Evolutionary conservation across 2,888 invertebrate species (phyloP), one percentile per base, ranked within the genome.

Genomic region (Drosophila monieri): DNA sequence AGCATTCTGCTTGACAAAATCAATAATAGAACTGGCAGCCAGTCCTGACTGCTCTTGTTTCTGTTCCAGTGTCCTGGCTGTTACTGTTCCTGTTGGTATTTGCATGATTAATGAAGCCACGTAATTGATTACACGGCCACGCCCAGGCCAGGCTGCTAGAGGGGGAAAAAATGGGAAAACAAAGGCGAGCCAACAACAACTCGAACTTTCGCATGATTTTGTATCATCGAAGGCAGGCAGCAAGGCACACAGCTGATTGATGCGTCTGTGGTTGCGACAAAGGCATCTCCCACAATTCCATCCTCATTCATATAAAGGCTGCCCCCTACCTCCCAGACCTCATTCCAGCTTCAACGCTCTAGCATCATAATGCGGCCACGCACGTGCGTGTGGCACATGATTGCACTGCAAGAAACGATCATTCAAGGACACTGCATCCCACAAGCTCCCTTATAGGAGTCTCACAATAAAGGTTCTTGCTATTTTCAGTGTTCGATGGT

Each of bases 41-140:
- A 47, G 55, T 52, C 32, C 35, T 46, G n/a, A 15, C 52, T 37
- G 68, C 59, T 67, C 46, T 56, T 56, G 65, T 51, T 65, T 39
- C 62, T 49, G 51, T 27, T 23, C 27, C 43, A 6, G 30, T 25
- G 55, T 30, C 46, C 35, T 25, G 15, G 12, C 23, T 46, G 32
- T 30, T 52, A 43, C 47, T 44, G 65, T 62, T 71, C 51, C 51
- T 62, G 65, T 41, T 70, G 70, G 69, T 80, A 84, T 86, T 85
- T 86, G 86, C 85, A 86, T 86, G 85, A 85, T 85, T 86, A 85
- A 85, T 85, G 85, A 81, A 86, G 73, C 75, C 74, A 75, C 65
- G 72, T 85, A 86, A 85, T 86, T 85, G 86, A 85, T 86, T 80
- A 80, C 68, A 78, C 37, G 75, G 67, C 68, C 74, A 73, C 75